A percentile compares a stretch with the other conserved stretches of the same genome.
phyloP scores from a whole-genome alignment of 2,888 invertebrate species.

The Xylocampa areola region DNA sequence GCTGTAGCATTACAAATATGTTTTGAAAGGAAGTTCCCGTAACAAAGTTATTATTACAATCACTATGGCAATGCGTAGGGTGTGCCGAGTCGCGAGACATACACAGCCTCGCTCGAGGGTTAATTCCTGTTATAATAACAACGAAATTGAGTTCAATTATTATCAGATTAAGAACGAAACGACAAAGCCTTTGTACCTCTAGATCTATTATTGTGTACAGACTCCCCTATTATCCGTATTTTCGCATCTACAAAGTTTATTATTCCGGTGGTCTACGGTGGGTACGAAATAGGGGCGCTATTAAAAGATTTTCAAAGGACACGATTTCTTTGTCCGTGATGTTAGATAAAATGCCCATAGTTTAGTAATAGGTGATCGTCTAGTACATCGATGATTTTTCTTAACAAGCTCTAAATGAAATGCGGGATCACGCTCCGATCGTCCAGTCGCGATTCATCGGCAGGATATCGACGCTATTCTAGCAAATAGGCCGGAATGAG shows the following conservation, averaged over 20 bases:
- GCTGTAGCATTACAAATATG: constrained; percentile 39
- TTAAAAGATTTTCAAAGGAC: constrained; percentile 51
- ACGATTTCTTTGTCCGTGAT: constrained; percentile 41
- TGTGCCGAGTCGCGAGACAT: constrained; percentile 45
- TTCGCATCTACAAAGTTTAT: constrained; percentile 62
- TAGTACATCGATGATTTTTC: constrained; percentile 58
- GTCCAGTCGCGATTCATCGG: constrained; percentile 71
- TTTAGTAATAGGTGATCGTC: constrained; percentile 51
- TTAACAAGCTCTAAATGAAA: constrained; percentile 71
- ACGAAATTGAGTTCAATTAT: constrained; percentile 73
- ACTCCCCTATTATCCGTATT: constrained; percentile 59
- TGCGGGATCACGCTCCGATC: constrained; percentile 76
- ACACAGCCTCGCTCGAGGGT: constrained; percentile 49
- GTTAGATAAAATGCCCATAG: constrained; percentile 23
- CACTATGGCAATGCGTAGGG: constrained; percentile 57
- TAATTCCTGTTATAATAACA: constrained; percentile 67
- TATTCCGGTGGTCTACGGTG: constrained; percentile 44
- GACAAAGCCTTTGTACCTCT: constrained; percentile 64
- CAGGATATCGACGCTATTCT: constrained; percentile 74
- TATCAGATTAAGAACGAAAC: constrained; percentile 71
- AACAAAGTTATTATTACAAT: constrained; percentile 60
- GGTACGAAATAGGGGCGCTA: constrained; percentile 45
- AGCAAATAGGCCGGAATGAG: constrained; percentile 77
- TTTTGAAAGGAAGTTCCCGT: constrained; percentile 44
- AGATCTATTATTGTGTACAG: constrained; percentile 60